Percentiles rank a stretch among this genome's conserved stretches.
These are phyloP conservation scores for Penaeus indicus DNA, from an alignment of 1,140 invertebrate species.

Conservation along the genomic window DNA sequence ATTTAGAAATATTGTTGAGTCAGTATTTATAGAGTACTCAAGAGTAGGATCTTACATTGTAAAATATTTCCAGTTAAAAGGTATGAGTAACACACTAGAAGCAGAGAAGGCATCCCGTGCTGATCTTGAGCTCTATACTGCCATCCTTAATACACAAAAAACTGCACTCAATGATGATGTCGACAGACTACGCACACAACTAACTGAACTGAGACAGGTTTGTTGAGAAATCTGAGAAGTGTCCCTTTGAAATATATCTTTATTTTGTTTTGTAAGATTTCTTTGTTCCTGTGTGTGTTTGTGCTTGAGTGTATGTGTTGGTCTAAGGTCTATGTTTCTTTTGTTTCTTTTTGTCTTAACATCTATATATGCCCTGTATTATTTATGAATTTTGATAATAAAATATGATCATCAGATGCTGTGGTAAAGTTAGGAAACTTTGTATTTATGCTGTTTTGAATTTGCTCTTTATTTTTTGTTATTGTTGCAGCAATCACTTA, in stretches of 20 bases:
- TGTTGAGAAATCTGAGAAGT: neutral
- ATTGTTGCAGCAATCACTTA: no score
- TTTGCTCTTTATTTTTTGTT: no score
- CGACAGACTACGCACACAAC: conserved; percentile 67
- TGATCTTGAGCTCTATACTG: conserved; percentile 75
- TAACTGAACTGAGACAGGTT: conserved; percentile 65
- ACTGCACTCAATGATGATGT: conserved; percentile 73
- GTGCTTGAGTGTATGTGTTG: neutral
- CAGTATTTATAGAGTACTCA: neutral
- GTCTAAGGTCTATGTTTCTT: no score
- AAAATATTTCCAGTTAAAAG: conserved; percentile 67
- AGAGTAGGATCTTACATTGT: neutral
- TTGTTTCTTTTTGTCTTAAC: no score
- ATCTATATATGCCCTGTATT: no score
- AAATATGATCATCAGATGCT: no score
- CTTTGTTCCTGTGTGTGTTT: neutral
- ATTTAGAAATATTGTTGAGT: neutral
- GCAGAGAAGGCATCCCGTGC: conserved; percentile 70
- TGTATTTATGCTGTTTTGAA: no score
- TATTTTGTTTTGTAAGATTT: neutral
- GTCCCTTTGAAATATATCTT: neutral
- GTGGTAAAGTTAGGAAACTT: no score
- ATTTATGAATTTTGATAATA: no score
- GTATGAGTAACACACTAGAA: conserved; percentile 68
- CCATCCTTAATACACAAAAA: conserved; percentile 74